Percentiles rank a stretch among this genome's conserved stretches.
Conservation (phyloP, 2,888 invertebrate species). For the Troilus luridus region DNA sequence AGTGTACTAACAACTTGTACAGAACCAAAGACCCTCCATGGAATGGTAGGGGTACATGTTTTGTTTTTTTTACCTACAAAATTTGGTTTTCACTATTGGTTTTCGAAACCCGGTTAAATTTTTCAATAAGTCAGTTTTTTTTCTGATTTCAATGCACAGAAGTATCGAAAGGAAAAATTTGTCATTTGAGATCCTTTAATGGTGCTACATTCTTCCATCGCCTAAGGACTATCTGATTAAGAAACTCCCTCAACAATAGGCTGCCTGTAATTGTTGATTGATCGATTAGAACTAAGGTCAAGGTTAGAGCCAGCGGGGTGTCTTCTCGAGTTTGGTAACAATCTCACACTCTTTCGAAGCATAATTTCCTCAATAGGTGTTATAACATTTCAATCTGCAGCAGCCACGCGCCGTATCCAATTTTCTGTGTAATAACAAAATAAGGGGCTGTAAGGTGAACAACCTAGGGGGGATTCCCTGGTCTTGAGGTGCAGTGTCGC, state of each 20-base stretch:
- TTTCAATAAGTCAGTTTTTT: not conserved
- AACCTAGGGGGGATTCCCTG: conserved; percentile 27
- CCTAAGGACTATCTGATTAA: not conserved
- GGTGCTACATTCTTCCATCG: not conserved
- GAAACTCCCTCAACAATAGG: not conserved
- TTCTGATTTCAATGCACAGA: not conserved
- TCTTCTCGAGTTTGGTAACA: not conserved
- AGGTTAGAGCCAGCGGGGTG: not conserved
- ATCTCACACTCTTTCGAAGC: not conserved
- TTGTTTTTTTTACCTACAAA: no score
- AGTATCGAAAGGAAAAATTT: not conserved
- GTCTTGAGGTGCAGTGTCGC: not conserved
- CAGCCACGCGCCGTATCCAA: not conserved
- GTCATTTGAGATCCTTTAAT: conserved; percentile 2
- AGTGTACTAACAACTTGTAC: no score
- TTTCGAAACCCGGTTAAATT: not conserved
- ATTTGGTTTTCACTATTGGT: not conserved
- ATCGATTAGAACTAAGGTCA: conserved; percentile 22
- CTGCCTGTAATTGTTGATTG: not conserved
- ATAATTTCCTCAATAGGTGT: not conserved
- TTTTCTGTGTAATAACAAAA: not conserved
- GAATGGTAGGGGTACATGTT: no score
- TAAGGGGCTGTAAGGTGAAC: not conserved
- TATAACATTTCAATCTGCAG: not conserved
- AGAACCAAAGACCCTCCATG: no score